Conservation (phyloP, 1,140 invertebrate genomes). For the Samia ricini region DNA sequence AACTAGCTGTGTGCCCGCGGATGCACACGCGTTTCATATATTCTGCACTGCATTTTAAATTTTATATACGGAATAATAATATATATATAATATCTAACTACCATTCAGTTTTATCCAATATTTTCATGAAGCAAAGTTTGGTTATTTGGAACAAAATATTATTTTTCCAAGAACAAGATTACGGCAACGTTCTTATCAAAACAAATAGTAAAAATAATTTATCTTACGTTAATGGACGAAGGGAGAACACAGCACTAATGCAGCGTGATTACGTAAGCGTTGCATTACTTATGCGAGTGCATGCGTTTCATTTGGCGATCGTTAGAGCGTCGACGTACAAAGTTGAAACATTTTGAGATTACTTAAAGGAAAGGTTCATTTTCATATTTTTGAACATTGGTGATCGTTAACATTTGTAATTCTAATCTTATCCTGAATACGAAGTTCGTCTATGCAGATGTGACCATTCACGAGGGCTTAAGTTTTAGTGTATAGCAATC, state of each 20-base stretch:
- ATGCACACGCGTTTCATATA: no score
- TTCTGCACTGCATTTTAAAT: no score
- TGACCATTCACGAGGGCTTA: no score
- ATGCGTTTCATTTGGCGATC: constrained; percentile 65
- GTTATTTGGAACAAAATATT: no score
- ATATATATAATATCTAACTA: no score
- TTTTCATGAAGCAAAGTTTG: no score
- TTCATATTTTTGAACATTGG: background rate
- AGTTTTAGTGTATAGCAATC: no score
- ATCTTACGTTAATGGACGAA: background rate
- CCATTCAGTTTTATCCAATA: no score
- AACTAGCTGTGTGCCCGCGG: no score
- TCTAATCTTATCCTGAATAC: background rate
- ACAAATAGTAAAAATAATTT: background rate
- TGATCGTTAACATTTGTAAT: background rate
- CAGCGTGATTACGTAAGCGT: constrained; percentile 52
- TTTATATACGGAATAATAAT: no score
- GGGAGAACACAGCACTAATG: constrained; percentile 35
- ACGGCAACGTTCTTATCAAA: background rate
- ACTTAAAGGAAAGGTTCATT: background rate
- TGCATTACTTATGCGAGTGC: constrained; percentile 65
- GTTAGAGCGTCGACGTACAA: constrained; percentile 34
- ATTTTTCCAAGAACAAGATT: no score
- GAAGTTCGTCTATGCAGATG: background rate
- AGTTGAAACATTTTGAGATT: background rate